These are phyloP conservation scores for Cydia pomonella DNA, from an alignment of 1,140 invertebrate genomes.

Conservation along the genomic window DNA sequence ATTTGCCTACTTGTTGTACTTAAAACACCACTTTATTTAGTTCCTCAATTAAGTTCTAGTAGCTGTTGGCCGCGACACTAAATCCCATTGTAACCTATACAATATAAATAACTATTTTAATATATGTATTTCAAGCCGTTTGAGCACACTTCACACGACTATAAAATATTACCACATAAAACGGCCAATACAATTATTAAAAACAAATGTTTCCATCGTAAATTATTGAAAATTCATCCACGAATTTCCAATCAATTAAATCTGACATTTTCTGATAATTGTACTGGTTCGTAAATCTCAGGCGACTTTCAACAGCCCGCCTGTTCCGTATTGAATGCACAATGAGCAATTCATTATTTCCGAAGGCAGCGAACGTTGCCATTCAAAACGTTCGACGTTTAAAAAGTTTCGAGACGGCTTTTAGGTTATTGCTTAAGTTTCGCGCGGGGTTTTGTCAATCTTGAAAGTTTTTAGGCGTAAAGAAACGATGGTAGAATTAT, in stretches of 20 bases:
- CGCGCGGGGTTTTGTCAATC: background rate
- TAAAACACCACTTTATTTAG: too few species aligned
- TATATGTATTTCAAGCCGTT: background rate
- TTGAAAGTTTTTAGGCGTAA: background rate
- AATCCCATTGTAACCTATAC: too few species aligned
- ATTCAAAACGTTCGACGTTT: conserved; percentile 28
- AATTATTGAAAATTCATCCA: conserved; percentile 16
- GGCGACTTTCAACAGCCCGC: conserved; percentile 17
- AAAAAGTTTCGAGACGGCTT: conserved; percentile 18
- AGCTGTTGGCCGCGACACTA: background rate
- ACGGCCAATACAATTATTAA: conserved; percentile 8
- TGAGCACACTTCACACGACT: background rate
- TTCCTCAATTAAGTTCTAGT: background rate
- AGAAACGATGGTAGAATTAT: too few species aligned
- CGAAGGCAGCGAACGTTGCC: conserved; percentile 1
- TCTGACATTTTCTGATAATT: conserved; percentile 23
- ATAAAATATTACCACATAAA: conserved; percentile 3
- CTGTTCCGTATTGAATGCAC: conserved; percentile 29
- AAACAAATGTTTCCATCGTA: conserved; percentile 1
- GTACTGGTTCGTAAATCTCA: conserved; percentile 17
- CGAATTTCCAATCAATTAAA: conserved; percentile 33
- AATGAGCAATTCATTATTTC: conserved; percentile 35
- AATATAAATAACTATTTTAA: too few species aligned
- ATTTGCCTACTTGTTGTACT: conserved; percentile 1
- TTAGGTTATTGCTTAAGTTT: conserved; percentile 17